phyloP scores from a whole-genome alignment of 2,888 invertebrate genomes.

The Drosophila paracracens region DNA sequence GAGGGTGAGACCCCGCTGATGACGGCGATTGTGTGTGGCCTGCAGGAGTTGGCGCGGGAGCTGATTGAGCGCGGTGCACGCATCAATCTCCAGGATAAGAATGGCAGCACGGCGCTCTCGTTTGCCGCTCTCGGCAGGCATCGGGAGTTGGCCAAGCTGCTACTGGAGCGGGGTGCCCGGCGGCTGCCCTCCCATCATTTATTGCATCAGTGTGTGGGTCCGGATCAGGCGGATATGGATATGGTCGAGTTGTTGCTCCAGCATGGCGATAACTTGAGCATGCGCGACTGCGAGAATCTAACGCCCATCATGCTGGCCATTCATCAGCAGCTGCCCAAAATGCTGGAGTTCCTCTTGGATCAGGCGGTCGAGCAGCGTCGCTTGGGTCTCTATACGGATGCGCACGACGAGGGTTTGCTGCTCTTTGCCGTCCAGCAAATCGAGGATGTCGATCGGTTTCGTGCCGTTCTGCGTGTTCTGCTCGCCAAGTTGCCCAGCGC shows the following conservation, averaged over 20 bases:
- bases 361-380: slow-evolving; percentile 68
- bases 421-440: slow-evolving; percentile 81
- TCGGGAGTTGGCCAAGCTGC: slow-evolving; percentile 71
- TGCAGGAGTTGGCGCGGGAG: slow-evolving; percentile 85
- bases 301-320: slow-evolving; percentile 91
- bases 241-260: slow-evolving; percentile 80
- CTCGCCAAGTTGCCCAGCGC: slow-evolving; percentile 86
- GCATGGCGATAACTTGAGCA: slow-evolving; percentile 80
- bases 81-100: slow-evolving; percentile 89
- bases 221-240: slow-evolving; percentile 85
- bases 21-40: slow-evolving; percentile 78
- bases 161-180: slow-evolving; percentile 89
- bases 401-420: slow-evolving; percentile 80
- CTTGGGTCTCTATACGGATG: slow-evolving; percentile 48
- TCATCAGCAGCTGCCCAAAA: slow-evolving; percentile 87
- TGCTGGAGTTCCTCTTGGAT: slow-evolving; percentile 87
- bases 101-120: slow-evolving; percentile 84
- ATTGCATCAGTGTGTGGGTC: slow-evolving; percentile 89
- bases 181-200: slow-evolving; percentile 90
- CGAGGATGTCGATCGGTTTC: slow-evolving; percentile 68
- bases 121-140: slow-evolving; percentile 80
- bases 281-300: slow-evolving; percentile 86
- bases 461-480: slow-evolving; percentile 75
- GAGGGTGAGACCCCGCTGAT: slow-evolving; percentile 87
- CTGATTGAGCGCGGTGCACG: slow-evolving; percentile 87